Percentiles rank a stretch among this genome's conserved stretches.
Evolutionary conservation across 2,113 vertebrate genomes (phyloP).

Genomic region (Lycaon pictus): DNA sequence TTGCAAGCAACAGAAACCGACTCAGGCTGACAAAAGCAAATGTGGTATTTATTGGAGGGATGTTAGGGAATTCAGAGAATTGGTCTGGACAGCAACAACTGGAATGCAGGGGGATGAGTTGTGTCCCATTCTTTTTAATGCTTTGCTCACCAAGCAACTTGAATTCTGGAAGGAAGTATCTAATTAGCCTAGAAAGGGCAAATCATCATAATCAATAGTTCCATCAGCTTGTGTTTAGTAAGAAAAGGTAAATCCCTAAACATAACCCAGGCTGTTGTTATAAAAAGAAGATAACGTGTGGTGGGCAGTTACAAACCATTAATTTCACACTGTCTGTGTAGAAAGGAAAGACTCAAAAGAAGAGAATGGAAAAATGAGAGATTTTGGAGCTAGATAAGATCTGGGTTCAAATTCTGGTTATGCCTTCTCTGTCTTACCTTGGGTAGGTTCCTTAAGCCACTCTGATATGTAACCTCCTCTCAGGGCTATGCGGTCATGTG

Average conservation of each 20-base stretch:
- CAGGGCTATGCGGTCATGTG: background rate
- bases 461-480: background rate
- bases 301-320: background rate
- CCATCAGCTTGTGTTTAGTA: background rate
- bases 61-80: background rate
- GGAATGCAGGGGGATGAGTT: background rate
- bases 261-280: background rate
- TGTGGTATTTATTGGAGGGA: background rate
- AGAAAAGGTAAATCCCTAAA: background rate
- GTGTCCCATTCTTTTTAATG: background rate
- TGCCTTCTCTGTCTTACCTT: background rate
- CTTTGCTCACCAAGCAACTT: constrained; percentile 5
- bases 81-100: background rate
- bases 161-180: background rate
- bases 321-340: background rate
- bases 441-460: background rate
- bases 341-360: background rate
- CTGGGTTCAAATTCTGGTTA: background rate
- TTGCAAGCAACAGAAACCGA: constrained; percentile 22
- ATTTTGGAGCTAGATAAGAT: background rate
- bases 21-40: background rate
- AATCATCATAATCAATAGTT: background rate
- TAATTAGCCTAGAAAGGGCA: background rate
- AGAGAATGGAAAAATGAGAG: background rate
- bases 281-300: background rate